Conservation (phyloP, 2,113 vertebrate genomes). For the Eolophus roseicapilla region DNA sequence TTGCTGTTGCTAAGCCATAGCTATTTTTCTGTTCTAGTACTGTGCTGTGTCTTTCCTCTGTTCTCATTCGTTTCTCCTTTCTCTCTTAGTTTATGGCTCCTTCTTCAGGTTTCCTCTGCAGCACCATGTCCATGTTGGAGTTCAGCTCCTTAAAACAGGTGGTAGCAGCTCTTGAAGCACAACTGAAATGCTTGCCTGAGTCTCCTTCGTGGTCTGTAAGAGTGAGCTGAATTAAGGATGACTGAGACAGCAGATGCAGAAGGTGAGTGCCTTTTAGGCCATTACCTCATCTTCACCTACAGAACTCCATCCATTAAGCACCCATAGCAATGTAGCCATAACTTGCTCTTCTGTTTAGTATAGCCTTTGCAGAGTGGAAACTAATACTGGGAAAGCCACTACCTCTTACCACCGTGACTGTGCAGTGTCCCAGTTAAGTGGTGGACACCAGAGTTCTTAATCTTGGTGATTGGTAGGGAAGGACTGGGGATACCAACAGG, state of each 20-base stretch:
- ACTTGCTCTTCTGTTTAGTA: background rate
- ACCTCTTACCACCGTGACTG: background rate
- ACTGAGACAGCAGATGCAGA: background rate
- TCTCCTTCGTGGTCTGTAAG: background rate
- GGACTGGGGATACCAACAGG: background rate
- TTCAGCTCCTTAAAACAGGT: background rate
- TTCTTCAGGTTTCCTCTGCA: background rate
- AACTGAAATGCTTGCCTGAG: background rate
- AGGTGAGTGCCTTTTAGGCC: background rate
- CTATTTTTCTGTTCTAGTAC: background rate
- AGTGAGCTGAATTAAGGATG: background rate
- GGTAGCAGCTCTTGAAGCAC: background rate
- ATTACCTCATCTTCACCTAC: background rate
- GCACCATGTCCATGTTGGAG: background rate
- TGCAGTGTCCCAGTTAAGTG: background rate
- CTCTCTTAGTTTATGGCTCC: background rate
- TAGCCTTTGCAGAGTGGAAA: background rate
- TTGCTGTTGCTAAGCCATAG: background rate
- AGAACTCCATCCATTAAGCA: background rate
- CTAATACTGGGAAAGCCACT: background rate
- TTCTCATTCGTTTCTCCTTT: slow-evolving; percentile 8
- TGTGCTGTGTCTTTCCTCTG: background rate
- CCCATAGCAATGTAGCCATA: background rate
- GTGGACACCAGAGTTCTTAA: background rate
- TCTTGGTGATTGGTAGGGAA: background rate